Percentiles rank a stretch among this genome's conserved stretches.
phyloP scores from a whole-genome alignment of 2,888 invertebrate genomes.

The Trachelus iudaicus region DNA sequence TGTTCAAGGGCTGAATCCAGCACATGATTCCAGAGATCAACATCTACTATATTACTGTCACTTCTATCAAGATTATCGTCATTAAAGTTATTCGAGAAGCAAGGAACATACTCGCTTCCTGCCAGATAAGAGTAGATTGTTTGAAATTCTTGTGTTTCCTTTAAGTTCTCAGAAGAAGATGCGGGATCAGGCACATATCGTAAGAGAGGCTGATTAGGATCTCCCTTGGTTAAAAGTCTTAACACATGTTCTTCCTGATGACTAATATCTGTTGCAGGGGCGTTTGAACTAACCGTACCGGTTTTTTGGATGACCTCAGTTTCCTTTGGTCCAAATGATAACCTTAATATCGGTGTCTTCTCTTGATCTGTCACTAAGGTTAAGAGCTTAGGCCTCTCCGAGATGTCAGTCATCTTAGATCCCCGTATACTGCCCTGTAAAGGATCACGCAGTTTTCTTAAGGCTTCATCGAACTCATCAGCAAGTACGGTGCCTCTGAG shows the following conservation, averaged over 20 bases:
- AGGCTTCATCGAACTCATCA: constrained; percentile 69
- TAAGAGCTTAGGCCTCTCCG: constrained; percentile 48
- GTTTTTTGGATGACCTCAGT: neutral
- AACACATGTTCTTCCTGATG: constrained; percentile 42
- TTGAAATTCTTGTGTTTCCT: neutral
- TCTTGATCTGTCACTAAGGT: constrained; percentile 47
- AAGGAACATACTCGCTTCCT: constrained; percentile 11
- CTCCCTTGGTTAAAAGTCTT: constrained; percentile 45
- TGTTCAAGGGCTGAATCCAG: constrained; percentile 51
- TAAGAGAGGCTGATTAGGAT: constrained; percentile 42
- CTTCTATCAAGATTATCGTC: constrained; percentile 14
- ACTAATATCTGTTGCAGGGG: neutral
- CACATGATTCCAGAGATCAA: constrained; percentile 53
- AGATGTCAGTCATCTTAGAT: constrained; percentile 10
- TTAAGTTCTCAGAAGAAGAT: constrained; percentile 5
- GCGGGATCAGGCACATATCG: constrained; percentile 44
- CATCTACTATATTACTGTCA: constrained; percentile 36
- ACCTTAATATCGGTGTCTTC: constrained; percentile 55
- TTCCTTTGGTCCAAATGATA: constrained; percentile 35
- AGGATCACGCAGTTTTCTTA: constrained; percentile 66
- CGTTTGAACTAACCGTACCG: neutral
- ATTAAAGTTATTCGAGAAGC: constrained; percentile 39
- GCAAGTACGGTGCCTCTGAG: constrained; percentile 67
- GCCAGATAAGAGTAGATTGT: neutral
- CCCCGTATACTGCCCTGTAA: constrained; percentile 12